Evolutionary conservation across 2,797 vertebrate genomes (phyloP).

Genomic region (Smutsia gigantea): DNA sequence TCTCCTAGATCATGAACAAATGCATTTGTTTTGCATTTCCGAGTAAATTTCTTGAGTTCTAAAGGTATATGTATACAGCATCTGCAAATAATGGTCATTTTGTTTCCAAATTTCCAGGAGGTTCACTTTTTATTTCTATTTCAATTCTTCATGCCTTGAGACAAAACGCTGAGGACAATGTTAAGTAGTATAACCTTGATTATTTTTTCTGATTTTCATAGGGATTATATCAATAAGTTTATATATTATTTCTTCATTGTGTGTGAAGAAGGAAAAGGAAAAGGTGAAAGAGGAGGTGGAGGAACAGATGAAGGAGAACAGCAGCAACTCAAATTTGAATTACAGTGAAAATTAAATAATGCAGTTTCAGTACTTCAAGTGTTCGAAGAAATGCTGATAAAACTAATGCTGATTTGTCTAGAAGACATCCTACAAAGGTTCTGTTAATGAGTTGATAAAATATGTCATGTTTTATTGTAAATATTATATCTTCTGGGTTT

Average conservation of each 20-base stretch:
- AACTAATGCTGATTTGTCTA: not conserved
- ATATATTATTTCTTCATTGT: not conserved
- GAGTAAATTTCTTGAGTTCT: not conserved
- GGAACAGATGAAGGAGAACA: not conserved
- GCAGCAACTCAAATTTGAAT: not conserved
- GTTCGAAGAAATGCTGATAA: not conserved
- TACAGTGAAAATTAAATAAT: not conserved
- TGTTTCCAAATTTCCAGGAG: not conserved
- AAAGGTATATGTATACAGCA: not conserved
- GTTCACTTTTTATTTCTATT: not conserved
- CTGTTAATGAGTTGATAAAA: not conserved
- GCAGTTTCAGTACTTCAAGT: not conserved
- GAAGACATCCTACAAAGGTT: not conserved
- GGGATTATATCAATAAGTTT: not conserved
- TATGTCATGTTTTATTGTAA: not conserved
- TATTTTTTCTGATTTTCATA: not conserved
- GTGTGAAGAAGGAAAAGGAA: not conserved
- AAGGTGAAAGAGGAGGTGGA: not conserved
- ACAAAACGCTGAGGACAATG: not conserved
- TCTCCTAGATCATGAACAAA: not conserved
- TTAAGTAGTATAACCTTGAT: not conserved
- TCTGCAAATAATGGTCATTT: not conserved
- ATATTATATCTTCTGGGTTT: slow-evolving; percentile 15
- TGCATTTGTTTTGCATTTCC: not conserved
- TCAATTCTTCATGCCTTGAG: not conserved